A percentile compares a stretch with the other conserved stretches of the same genome.
These are phyloP conservation scores for Beris morrisii DNA, from an alignment of 2,888 invertebrate species.

Conservation along the genomic window DNA sequence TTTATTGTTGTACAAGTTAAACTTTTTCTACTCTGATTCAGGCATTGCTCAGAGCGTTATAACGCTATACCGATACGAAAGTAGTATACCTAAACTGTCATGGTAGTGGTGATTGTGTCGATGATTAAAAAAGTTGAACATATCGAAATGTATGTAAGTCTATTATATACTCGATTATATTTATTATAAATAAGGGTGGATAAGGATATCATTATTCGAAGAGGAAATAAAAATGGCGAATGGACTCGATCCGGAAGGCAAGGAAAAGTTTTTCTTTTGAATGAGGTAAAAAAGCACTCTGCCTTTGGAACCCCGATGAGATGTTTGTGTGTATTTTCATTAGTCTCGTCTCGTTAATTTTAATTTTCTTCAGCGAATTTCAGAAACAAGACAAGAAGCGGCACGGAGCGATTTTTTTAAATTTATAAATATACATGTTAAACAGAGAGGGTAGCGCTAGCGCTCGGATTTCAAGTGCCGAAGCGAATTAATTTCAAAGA, in stretches of 20 bases:
- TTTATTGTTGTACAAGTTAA: constrained; percentile 27
- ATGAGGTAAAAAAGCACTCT: constrained; percentile 4
- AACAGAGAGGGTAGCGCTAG: no score
- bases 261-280: constrained; percentile 19
- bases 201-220: constrained; percentile 18
- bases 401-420: no score
- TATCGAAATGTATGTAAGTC: constrained; percentile 35
- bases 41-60: background rate
- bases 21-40: constrained; percentile 16
- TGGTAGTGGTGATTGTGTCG: constrained; percentile 26
- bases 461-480: no score
- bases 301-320: background rate
- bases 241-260: constrained; percentile 14
- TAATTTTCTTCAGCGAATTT: constrained; percentile 6
- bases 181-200: constrained; percentile 32
- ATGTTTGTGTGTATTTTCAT: constrained; percentile 19
- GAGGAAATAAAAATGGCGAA: constrained; percentile 25
- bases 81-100: constrained; percentile 9
- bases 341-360: constrained; percentile 22
- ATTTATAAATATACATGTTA: no score
- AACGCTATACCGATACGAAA: background rate
- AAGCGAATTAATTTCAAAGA: no score
- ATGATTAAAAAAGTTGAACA: constrained; percentile 37
- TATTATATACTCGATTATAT: constrained; percentile 35
- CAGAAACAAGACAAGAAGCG: no score